A percentile compares a stretch with the other conserved stretches of the same genome.
These are phyloP conservation scores for Frankliniella intonsa DNA, from an alignment of 2,888 invertebrate species.

Conservation along the genomic window DNA sequence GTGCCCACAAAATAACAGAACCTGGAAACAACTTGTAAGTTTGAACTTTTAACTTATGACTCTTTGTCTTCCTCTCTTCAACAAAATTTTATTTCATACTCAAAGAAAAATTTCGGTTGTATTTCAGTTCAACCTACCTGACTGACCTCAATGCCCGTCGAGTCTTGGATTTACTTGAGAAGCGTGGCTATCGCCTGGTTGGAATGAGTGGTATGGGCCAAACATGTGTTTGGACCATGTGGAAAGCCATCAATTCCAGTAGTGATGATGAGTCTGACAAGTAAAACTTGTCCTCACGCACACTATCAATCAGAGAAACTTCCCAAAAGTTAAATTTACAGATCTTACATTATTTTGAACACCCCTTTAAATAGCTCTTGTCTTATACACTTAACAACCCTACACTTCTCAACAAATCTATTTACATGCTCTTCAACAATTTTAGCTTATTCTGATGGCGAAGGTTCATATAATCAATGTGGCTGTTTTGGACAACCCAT, in stretches of 20 bases:
- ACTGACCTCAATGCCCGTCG: constrained; percentile 45
- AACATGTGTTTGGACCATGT: constrained; percentile 51
- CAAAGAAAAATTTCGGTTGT: not conserved
- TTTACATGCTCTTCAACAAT: not conserved
- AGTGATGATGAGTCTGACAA: constrained; percentile 5
- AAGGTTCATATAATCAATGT: constrained; percentile 54
- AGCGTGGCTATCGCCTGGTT: constrained; percentile 46
- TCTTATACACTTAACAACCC: too few relatives aligned
- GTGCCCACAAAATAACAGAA: constrained; percentile 42
- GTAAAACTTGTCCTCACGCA: not conserved
- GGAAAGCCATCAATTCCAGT: constrained; percentile 38
- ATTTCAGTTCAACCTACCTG: constrained; percentile 44
- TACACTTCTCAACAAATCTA: too few relatives aligned
- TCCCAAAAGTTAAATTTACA: not conserved
- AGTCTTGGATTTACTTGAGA: constrained; percentile 48
- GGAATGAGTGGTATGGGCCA: constrained; percentile 49
- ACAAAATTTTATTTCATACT: too few relatives aligned
- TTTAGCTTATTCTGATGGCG: constrained; percentile 44
- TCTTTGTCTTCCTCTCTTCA: too few relatives aligned
- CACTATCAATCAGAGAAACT: not conserved
- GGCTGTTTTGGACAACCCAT: constrained; percentile 53
- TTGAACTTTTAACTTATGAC: not conserved
- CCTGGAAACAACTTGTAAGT: constrained; percentile 43
- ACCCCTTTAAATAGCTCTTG: too few relatives aligned
- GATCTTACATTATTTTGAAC: not conserved